Percentiles rank a stretch among this genome's conserved stretches.
phyloP scores from a whole-genome alignment of 2,797 vertebrate genomes.

The Amphiprion clarkii region DNA sequence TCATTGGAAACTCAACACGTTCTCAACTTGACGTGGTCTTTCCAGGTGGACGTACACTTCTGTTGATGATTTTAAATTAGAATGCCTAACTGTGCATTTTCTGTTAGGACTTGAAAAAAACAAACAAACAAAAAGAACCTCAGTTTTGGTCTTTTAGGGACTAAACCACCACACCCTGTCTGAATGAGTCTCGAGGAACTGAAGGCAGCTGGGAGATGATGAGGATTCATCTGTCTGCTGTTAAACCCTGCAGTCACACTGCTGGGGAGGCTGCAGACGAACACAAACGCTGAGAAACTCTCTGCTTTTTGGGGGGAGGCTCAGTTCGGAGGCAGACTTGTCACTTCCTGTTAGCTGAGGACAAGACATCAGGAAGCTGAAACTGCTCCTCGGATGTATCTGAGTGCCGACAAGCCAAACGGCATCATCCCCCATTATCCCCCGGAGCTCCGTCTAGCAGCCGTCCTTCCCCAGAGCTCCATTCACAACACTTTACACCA shows the following conservation, averaged over 20 bases:
- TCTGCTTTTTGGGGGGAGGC: background rate
- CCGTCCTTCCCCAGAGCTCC: conserved; percentile 66
- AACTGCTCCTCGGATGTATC: conserved; percentile 43
- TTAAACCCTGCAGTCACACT: background rate
- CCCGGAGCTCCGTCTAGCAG: conserved; percentile 45
- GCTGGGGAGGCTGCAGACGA: background rate
- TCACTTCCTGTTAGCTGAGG: conserved; percentile 54
- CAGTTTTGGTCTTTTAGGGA: no score
- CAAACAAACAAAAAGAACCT: no score
- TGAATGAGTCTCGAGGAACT: background rate
- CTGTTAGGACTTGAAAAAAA: no score
- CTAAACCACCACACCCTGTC: no score
- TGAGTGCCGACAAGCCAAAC: conserved; percentile 43
- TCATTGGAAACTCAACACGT: no score
- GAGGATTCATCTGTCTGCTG: background rate
- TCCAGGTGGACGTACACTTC: no score
- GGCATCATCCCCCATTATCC: conserved; percentile 13
- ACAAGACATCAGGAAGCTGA: conserved; percentile 3
- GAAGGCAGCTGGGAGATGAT: background rate
- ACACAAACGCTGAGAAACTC: conserved; percentile 13
- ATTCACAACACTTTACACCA: conserved; percentile 9
- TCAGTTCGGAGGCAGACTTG: conserved; percentile 25
- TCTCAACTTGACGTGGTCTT: no score
- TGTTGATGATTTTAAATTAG: no score
- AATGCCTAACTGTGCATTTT: no score